Evolutionary conservation across 1,140 invertebrate genomes (phyloP).

Genomic region (Drosophila bocki): DNA sequence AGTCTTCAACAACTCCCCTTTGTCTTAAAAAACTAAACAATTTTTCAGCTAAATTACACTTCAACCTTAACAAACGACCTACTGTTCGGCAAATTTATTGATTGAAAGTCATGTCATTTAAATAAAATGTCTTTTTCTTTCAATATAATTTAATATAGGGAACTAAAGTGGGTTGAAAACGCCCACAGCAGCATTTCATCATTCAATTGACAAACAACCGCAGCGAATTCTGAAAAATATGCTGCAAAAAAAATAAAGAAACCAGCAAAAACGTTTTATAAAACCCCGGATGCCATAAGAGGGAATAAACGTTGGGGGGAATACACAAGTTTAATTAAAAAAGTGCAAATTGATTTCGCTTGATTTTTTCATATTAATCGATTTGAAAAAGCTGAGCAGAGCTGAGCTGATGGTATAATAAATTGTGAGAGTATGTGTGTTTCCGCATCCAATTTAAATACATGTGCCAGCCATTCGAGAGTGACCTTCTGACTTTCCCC

Average conservation of each 20-base stretch:
- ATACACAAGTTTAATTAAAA: constrained; percentile 63
- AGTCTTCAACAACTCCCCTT: neutral
- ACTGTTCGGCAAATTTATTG: neutral
- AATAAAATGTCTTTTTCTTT: neutral
- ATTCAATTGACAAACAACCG: constrained; percentile 3
- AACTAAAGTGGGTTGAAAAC: neutral
- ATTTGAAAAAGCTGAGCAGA: constrained; percentile 6
- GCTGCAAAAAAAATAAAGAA: constrained; percentile 27
- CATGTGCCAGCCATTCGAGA: constrained; percentile 30
- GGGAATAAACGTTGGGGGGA: constrained; percentile 1
- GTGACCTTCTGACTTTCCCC: constrained; percentile 63
- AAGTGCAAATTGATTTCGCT: constrained; percentile 58
- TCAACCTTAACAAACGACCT: too few species aligned
- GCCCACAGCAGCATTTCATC: neutral
- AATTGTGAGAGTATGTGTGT: constrained; percentile 2
- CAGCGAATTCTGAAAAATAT: constrained; percentile 20
- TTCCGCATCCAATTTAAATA: constrained; percentile 38
- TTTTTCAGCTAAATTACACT: too few species aligned
- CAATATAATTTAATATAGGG: neutral
- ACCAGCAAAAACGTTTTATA: constrained; percentile 12
- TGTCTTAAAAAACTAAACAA: neutral
- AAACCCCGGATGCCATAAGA: constrained; percentile 16
- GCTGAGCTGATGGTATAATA: neutral
- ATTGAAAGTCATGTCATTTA: neutral
- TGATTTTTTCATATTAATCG: constrained; percentile 42